phyloP scores from a whole-genome alignment of 1,140 invertebrate genomes.

The Cydia amplana region DNA sequence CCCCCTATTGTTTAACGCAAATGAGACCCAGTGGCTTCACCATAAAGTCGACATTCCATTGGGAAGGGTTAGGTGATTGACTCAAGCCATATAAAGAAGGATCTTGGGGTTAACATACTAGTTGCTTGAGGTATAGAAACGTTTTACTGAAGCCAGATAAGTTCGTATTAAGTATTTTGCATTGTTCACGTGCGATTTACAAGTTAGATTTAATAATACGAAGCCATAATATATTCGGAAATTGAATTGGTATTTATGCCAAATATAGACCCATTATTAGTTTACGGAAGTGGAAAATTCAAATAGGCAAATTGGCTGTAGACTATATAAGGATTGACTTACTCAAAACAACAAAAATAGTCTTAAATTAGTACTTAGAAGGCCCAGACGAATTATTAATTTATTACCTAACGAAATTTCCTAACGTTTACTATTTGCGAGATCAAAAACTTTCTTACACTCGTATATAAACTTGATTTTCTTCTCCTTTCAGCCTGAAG shows the following conservation, averaged over 20 bases:
- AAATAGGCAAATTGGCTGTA: too few species aligned
- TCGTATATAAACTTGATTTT: conserved; percentile 32
- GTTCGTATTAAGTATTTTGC: background rate
- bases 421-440: too few species aligned
- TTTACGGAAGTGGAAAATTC: too few species aligned
- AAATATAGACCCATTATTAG: background rate
- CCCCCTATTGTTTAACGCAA: background rate
- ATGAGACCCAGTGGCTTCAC: background rate
- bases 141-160: conserved; percentile 9
- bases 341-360: too few species aligned
- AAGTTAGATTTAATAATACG: background rate
- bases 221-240: conserved; percentile 1
- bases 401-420: too few species aligned
- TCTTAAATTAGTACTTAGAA: too few species aligned
- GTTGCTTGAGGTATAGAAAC: background rate
- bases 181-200: background rate
- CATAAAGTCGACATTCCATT: background rate
- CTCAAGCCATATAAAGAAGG: conserved; percentile 16
- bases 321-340: too few species aligned
- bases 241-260: background rate
- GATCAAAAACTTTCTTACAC: too few species aligned
- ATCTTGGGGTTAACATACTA: conserved; percentile 9
- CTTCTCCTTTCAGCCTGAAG: conserved; percentile 70
- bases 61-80: conserved; percentile 6
- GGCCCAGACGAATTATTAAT: too few species aligned